A percentile compares a stretch with the other conserved stretches of the same genome.
Evolutionary conservation across 2,888 invertebrate genomes (phyloP).

Genomic region (Hemithea aestivaria): DNA sequence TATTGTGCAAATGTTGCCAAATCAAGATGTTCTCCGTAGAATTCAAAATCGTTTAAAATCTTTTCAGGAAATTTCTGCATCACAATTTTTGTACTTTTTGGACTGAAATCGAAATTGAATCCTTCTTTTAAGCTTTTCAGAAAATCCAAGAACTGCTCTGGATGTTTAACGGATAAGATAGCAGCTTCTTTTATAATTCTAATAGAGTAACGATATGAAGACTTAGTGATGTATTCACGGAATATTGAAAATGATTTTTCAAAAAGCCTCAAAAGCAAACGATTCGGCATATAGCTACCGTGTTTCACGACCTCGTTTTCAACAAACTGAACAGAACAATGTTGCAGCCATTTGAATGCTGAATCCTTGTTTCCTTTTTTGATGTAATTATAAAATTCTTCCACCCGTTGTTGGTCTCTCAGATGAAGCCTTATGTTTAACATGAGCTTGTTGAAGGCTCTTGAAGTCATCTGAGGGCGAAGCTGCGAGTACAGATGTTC

Average conservation of each 20-base stretch:
- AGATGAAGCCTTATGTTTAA: constrained; percentile 48
- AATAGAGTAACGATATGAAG: background rate
- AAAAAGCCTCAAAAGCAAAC: constrained; percentile 43
- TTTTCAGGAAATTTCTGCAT: constrained; percentile 45
- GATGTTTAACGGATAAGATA: constrained; percentile 34
- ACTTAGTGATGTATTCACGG: constrained; percentile 20
- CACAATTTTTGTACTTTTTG: constrained; percentile 41
- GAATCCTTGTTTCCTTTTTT: constrained; percentile 30
- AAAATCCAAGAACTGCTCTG: constrained; percentile 40
- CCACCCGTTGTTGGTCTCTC: constrained; percentile 46
- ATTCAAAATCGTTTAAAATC: constrained; percentile 42
- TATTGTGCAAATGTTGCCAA: constrained; percentile 44
- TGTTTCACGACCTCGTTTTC: constrained; percentile 38
- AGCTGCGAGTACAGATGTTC: constrained; percentile 44
- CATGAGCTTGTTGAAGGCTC: constrained; percentile 49
- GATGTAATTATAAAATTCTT: constrained; percentile 50
- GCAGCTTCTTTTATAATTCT: constrained; percentile 15
- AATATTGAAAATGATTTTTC: constrained; percentile 43
- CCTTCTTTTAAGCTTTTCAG: constrained; percentile 27
- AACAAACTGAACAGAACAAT: constrained; percentile 51
- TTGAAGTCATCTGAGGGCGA: constrained; percentile 49
- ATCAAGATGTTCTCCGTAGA: constrained; percentile 30
- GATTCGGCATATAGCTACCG: constrained; percentile 19
- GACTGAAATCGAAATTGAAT: constrained; percentile 29
- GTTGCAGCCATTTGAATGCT: constrained; percentile 53